phyloP scores from a whole-genome alignment of 2,113 vertebrate genomes.

The Drymodes brunneopygia region DNA sequence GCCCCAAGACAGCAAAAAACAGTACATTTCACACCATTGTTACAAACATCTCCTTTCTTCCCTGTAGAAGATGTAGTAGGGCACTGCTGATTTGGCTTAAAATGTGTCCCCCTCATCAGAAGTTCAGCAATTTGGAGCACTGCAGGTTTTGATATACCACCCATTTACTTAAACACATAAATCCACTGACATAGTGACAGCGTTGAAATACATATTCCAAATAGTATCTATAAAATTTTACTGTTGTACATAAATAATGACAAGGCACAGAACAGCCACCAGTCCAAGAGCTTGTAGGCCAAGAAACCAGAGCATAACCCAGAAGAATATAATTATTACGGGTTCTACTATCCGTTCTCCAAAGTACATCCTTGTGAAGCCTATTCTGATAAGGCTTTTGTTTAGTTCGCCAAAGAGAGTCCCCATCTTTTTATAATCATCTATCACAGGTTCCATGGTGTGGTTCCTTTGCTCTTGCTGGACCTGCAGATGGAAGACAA shows the following conservation, averaged over 20 bases:
- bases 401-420: slow-evolving; percentile 95
- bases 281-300: slow-evolving; percentile 92
- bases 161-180: slow-evolving; percentile 23
- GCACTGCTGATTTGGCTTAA: neutral
- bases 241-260: slow-evolving; percentile 96
- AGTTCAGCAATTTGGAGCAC: slow-evolving; percentile 31
- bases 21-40: neutral
- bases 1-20: neutral
- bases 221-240: slow-evolving; percentile 43
- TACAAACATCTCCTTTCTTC: neutral
- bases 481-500: slow-evolving; percentile 42
- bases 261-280: slow-evolving; percentile 92
- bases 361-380: slow-evolving; percentile 94
- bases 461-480: slow-evolving; percentile 61
- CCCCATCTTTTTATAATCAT: slow-evolving; percentile 93
- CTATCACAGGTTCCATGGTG: slow-evolving; percentile 63
- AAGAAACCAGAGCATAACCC: slow-evolving; percentile 94
- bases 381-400: slow-evolving; percentile 86
- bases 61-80: neutral
- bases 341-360: slow-evolving; percentile 94
- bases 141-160: neutral
- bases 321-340: slow-evolving; percentile 90
- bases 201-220: neutral
- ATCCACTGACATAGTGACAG: slow-evolving; percentile 7
- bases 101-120: neutral